Evolutionary conservation across 1,140 invertebrate genomes (phyloP), one percentile per base, ranked within the genome.

Genomic region (Drosophila saltans): DNA sequence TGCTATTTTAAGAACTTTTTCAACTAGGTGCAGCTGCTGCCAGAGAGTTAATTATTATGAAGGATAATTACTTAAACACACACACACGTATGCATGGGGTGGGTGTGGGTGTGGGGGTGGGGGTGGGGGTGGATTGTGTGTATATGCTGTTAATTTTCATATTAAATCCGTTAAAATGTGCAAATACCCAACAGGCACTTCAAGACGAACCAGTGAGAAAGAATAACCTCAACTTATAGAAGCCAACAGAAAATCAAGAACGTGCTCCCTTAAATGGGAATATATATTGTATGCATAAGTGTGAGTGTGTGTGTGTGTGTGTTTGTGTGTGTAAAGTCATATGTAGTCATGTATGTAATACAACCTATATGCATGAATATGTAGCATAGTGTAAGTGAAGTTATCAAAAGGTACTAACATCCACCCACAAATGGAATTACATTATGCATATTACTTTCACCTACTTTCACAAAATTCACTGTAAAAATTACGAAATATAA

Each of bases 151-250:
- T 89, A 89, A 89, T 89, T 90, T 89, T 89, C 84, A 89, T 89
- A 89, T 89, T 89, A 89, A 89, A 89, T 89, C 80, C 85, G 84
- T 89, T 89, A 89, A 89, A 89, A 89, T 89, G 85, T 81, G 78
- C 77, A 89, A 89, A 89, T 78, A 84, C 80, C 84, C 84, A 80
- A 81, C 81, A 89, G 84, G 84, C 83, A 88, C 77, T 86, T 72
- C 57, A 40, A 59, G 57, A 59, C 33, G 66, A 69, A 66, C 65
- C 72, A 59, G 57, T 62, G 74, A 33, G 62, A 52, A 52, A 52
- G 21, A 52, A 52, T 52, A 52, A 52, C 21, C 45, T 24, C 45
- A 52, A 24, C 45, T 8, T 48, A 48, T 24, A 52, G 56, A 58
- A 58, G 56, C 56, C 56, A 59, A 33, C 45, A 39, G 16, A 59